phyloP scores from a whole-genome alignment of 2,797 vertebrate genomes.

The Florisuga fusca region DNA sequence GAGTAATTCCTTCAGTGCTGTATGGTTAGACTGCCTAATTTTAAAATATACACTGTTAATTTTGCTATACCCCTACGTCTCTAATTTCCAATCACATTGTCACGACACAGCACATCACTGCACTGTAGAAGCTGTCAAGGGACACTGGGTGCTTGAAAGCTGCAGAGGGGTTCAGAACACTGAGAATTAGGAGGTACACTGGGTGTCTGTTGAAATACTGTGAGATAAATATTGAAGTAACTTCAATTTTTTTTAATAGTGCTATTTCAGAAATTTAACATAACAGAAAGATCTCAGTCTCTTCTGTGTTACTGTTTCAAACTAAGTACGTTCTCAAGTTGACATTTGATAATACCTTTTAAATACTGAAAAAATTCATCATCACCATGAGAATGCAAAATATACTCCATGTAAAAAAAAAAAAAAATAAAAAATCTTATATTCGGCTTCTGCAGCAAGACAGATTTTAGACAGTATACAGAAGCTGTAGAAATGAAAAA shows the following conservation, averaged over 20 bases:
- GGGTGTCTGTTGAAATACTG: not conserved
- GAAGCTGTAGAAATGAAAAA: not conserved
- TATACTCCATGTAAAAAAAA: not conserved
- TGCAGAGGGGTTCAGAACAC: not conserved
- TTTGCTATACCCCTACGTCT: not conserved
- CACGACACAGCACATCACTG: not conserved
- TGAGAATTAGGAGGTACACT: not conserved
- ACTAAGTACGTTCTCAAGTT: not conserved
- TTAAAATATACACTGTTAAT: not conserved
- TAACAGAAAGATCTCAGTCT: not conserved
- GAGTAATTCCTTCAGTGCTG: not conserved
- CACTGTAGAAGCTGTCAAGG: not conserved
- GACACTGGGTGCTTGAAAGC: not conserved
- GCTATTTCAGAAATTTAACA: not conserved
- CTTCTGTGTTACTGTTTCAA: not conserved
- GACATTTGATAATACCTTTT: not conserved
- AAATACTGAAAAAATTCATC: not conserved
- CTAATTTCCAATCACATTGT: not conserved
- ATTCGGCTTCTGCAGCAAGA: not conserved
- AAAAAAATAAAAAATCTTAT: not conserved
- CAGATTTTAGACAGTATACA: not conserved
- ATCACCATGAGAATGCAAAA: not conserved
- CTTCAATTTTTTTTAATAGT: not conserved
- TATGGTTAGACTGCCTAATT: not conserved
- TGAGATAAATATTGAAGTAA: not conserved